Percentiles rank a stretch among this genome's conserved stretches.
These are phyloP conservation scores for Melanaphis sacchari DNA, from an alignment of 1,140 invertebrate species.

Conservation along the genomic window DNA sequence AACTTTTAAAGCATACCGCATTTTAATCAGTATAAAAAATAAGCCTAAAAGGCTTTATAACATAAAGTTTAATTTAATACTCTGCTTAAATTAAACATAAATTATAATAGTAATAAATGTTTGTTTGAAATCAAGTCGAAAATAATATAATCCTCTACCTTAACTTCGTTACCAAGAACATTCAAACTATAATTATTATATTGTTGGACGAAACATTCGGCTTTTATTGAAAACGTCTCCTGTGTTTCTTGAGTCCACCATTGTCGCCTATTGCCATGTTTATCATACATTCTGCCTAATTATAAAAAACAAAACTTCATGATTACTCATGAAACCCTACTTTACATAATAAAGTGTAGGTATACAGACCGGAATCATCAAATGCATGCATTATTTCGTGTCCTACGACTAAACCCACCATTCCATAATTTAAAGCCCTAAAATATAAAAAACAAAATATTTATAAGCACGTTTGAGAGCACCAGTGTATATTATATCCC, in stretches of 20 bases:
- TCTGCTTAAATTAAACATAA: background rate
- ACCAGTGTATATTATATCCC: background rate
- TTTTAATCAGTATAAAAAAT: background rate
- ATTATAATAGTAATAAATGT: background rate
- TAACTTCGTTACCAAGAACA: slow-evolving; percentile 58
- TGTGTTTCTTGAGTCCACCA: slow-evolving; percentile 88
- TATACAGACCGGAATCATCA: slow-evolving; percentile 74
- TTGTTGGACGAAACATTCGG: slow-evolving; percentile 88
- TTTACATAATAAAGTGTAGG: background rate
- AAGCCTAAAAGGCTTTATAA: background rate
- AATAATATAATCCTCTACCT: slow-evolving; percentile 53
- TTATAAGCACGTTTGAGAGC: background rate
- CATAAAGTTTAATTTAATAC: background rate
- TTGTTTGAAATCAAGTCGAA: background rate
- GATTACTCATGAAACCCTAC: background rate
- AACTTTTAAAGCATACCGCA: background rate
- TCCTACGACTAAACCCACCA: slow-evolving; percentile 78
- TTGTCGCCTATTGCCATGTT: slow-evolving; percentile 75
- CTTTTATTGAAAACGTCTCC: slow-evolving; percentile 74
- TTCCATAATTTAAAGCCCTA: slow-evolving; percentile 75
- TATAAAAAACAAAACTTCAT: background rate
- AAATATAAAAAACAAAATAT: background rate
- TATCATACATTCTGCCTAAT: slow-evolving; percentile 66
- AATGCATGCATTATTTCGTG: slow-evolving; percentile 81
- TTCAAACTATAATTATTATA: slow-evolving; percentile 77